phyloP scores from a whole-genome alignment of 2,888 invertebrate species.

The Girardia tigrina region DNA sequence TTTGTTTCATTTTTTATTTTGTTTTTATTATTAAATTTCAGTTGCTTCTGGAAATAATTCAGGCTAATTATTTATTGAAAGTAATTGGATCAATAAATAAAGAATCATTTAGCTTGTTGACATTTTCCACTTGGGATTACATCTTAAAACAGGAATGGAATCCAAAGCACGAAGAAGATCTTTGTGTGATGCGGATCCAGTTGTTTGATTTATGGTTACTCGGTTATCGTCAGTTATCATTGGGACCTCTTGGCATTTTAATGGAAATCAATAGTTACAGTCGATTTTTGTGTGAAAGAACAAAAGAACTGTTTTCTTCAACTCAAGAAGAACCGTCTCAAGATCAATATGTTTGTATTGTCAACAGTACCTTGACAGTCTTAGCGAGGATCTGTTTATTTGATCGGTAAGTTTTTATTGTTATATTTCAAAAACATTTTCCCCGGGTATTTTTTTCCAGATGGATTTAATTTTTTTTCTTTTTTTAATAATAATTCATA shows the following conservation, averaged over 20 bases:
- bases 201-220: slow-evolving; percentile 15
- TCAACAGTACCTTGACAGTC: not conserved
- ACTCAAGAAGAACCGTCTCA: slow-evolving; percentile 1
- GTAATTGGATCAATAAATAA: not conserved
- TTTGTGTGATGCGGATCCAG: not conserved
- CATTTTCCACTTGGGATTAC: not conserved
- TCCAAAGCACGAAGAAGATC: slow-evolving; percentile 9
- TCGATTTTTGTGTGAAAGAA: not conserved
- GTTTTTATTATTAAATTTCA: slow-evolving; percentile 21
- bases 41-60: slow-evolving; percentile 15
- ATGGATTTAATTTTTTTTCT: no score
- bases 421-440: no score
- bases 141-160: not conserved
- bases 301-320: not conserved
- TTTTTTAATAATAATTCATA: no score
- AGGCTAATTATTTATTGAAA: slow-evolving; percentile 7
- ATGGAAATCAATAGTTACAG: slow-evolving; percentile 5
- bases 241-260: not conserved
- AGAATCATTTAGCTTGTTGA: slow-evolving; percentile 12
- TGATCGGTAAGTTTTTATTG: not conserved
- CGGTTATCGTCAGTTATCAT: not conserved
- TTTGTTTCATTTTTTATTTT: no score
- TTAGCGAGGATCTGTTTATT: slow-evolving; percentile 12
- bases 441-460: no score
- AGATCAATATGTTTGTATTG: not conserved